A percentile compares a stretch with the other conserved stretches of the same genome.
phyloP scores from a whole-genome alignment of 2,888 invertebrate genomes.

The Polia nebulosa region DNA sequence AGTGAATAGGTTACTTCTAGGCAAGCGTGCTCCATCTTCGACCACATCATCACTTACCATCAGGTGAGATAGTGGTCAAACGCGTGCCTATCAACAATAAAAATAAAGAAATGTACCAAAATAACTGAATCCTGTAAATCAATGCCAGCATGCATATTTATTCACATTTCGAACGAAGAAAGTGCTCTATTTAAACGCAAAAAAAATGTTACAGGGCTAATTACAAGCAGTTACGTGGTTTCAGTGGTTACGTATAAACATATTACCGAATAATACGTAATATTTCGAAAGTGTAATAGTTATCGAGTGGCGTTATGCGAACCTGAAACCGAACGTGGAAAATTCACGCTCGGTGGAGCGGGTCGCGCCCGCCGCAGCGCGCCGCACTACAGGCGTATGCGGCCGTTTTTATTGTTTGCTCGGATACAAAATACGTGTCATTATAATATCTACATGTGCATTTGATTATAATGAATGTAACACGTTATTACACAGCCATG shows the following conservation, averaged over 20 bases:
- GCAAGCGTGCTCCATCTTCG: too few species aligned
- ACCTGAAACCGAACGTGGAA: constrained; percentile 90
- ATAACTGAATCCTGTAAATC: constrained; percentile 8
- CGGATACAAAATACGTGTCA: constrained; percentile 44
- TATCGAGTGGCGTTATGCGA: constrained; percentile 86
- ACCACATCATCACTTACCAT: too few species aligned
- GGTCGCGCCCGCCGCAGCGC: constrained; percentile 67
- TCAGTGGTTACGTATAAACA: constrained; percentile 80
- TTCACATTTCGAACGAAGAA: constrained; percentile 46
- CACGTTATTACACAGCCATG: constrained; percentile 31
- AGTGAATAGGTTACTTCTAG: too few species aligned
- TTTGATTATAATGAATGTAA: constrained; percentile 32
- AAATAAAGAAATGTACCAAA: too few species aligned
- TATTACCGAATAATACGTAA: constrained; percentile 89
- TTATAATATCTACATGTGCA: constrained; percentile 32
- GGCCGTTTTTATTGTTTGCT: constrained; percentile 40
- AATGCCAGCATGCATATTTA: constrained; percentile 25
- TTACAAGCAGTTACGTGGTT: constrained; percentile 70
- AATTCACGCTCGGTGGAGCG: constrained; percentile 88
- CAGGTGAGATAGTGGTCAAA: too few species aligned
- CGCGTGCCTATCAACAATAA: too few species aligned
- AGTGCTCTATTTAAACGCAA: constrained; percentile 49
- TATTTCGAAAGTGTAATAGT: constrained; percentile 88
- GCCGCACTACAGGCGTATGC: constrained; percentile 19
- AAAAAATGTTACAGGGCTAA: constrained; percentile 61